Evolutionary conservation across 2,797 vertebrate genomes (phyloP).

Genomic region (Chanos chanos): DNA sequence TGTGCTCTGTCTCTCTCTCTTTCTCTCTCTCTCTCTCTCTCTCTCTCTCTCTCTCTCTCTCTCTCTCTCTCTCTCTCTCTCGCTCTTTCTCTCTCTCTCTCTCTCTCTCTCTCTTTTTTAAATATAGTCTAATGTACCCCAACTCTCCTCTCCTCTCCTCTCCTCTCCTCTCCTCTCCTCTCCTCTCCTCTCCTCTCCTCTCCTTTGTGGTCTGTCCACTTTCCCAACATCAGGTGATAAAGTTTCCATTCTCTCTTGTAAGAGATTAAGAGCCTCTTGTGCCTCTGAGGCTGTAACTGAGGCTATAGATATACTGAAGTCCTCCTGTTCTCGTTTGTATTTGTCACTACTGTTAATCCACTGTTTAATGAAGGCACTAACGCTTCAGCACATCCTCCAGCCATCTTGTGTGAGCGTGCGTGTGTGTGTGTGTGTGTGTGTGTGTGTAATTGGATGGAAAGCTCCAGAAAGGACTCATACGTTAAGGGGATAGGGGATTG

Average conservation of each 20-base stretch:
- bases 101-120: too few relatives aligned
- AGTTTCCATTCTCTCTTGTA: too few relatives aligned
- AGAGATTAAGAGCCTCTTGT: too few relatives aligned
- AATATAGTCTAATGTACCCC: too few relatives aligned
- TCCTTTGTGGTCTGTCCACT: too few relatives aligned
- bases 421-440: not conserved
- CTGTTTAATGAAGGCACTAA: not conserved
- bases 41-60: constrained; percentile 25
- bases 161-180: too few relatives aligned
- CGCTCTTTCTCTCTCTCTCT: not conserved
- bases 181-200: constrained; percentile 9
- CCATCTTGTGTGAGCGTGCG: too few relatives aligned
- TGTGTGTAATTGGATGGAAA: constrained; percentile 2
- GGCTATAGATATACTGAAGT: too few relatives aligned
- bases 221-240: too few relatives aligned
- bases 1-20: constrained; percentile 31
- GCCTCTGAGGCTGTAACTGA: too few relatives aligned
- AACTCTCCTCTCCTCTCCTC: too few relatives aligned
- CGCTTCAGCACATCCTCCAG: too few relatives aligned
- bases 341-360: not conserved
- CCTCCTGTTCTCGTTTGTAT: not conserved
- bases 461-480: constrained; percentile 1
- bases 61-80: constrained; percentile 28
- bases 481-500: not conserved
- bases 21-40: not conserved